These are phyloP conservation scores for Octomys mimax DNA, from an alignment of 2,797 vertebrate genomes.

Conservation along the genomic window DNA sequence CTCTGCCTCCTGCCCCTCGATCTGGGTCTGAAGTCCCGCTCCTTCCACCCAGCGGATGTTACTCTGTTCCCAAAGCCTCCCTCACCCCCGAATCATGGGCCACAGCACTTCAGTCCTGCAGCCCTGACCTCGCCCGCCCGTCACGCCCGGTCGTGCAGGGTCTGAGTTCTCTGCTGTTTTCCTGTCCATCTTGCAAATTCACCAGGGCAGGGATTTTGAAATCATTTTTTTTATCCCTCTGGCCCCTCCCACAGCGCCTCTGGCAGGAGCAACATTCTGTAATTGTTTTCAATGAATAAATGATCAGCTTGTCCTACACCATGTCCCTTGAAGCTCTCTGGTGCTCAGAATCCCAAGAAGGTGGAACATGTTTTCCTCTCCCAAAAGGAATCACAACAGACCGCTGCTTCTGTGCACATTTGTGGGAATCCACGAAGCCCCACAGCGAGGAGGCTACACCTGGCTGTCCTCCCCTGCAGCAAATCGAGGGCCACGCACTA, in stretches of 20 bases:
- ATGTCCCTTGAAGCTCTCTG: background rate
- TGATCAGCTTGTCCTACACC: background rate
- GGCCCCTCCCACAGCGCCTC: background rate
- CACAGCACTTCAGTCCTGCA: background rate
- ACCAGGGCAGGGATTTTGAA: slow-evolving; percentile 28
- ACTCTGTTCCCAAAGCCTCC: background rate
- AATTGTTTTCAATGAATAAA: slow-evolving; percentile 25
- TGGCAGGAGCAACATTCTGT: background rate
- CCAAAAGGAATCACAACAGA: background rate
- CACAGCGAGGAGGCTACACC: background rate
- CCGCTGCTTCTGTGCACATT: background rate
- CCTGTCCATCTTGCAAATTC: background rate
- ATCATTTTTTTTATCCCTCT: background rate
- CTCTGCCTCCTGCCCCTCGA: background rate
- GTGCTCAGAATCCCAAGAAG: slow-evolving; percentile 28
- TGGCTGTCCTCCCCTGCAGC: slow-evolving; percentile 19
- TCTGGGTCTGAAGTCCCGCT: background rate
- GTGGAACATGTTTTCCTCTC: background rate
- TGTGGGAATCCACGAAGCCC: slow-evolving; percentile 46
- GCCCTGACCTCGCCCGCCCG: background rate
- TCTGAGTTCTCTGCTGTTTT: background rate
- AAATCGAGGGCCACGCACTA: slow-evolving; percentile 50
- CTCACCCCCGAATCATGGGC: background rate
- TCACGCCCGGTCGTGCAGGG: background rate
- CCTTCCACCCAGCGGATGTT: background rate